These are phyloP conservation scores for Monarcha castaneiventris DNA, from an alignment of 2,113 vertebrate genomes.

Conservation along the genomic window DNA sequence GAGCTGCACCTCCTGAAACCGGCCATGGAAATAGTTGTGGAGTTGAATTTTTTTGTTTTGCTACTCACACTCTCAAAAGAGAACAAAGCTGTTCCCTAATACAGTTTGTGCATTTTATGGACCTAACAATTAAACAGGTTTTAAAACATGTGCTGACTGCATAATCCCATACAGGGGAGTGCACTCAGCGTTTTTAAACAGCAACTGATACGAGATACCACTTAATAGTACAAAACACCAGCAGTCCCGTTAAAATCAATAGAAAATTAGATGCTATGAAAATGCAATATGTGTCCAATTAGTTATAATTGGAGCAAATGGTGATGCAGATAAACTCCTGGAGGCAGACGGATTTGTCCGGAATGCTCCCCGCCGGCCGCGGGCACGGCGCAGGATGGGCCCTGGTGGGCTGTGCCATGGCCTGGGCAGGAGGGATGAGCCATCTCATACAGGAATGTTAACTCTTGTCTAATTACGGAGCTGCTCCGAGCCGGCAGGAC, in stretches of 20 bases:
- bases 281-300: constrained; percentile 70
- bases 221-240: constrained; percentile 60
- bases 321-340: constrained; percentile 48
- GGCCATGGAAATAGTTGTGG: background rate
- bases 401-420: background rate
- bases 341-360: background rate
- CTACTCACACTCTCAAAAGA: background rate
- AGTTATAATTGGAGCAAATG: constrained; percentile 73
- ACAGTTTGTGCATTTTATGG: constrained; percentile 48
- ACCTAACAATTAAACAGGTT: constrained; percentile 70
- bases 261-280: constrained; percentile 74
- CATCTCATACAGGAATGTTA: background rate
- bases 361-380: background rate
- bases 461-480: constrained; percentile 50
- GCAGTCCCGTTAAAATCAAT: constrained; percentile 67
- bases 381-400: background rate
- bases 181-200: constrained; percentile 71
- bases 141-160: constrained; percentile 75
- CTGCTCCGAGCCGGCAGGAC: background rate
- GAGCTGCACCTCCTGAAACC: background rate
- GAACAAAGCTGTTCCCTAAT: background rate
- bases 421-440: constrained; percentile 23
- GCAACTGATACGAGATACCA: constrained; percentile 36
- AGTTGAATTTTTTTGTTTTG: background rate
- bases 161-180: constrained; percentile 51